Evolutionary conservation across 2,113 vertebrate species (phyloP).

Genomic region (Phylloscopus trochiloides): DNA sequence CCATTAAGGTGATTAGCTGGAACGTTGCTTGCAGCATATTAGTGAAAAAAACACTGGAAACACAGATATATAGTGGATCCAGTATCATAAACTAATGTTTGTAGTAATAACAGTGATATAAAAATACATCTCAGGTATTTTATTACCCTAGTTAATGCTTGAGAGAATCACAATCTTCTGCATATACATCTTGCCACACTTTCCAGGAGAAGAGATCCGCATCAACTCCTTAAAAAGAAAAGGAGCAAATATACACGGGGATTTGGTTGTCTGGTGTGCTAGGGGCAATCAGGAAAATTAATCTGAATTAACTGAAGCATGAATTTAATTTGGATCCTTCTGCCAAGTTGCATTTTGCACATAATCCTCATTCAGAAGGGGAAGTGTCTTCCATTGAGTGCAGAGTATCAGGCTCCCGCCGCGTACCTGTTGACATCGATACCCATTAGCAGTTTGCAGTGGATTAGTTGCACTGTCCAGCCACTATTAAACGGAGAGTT

Average conservation of each 20-base stretch:
- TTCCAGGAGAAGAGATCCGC: background rate
- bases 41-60: constrained; percentile 27
- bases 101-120: constrained; percentile 1
- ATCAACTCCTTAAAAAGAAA: background rate
- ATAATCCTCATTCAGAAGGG: constrained; percentile 51
- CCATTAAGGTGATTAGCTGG: constrained; percentile 51
- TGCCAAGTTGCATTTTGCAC: constrained; percentile 47
- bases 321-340: constrained; percentile 50
- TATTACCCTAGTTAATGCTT: background rate
- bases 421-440: constrained; percentile 48
- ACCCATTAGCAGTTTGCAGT: constrained; percentile 11
- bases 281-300: constrained; percentile 47
- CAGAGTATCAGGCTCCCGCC: background rate
- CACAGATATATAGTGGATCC: background rate
- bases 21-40: constrained; percentile 26
- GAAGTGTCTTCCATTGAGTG: constrained; percentile 6
- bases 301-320: constrained; percentile 49
- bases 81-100: constrained; percentile 28
- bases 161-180: background rate
- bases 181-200: background rate
- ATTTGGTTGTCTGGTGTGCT: background rate
- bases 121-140: constrained; percentile 21
- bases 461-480: constrained; percentile 24
- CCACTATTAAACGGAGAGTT: constrained; percentile 25
- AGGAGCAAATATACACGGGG: background rate